Evolutionary conservation across 2,797 vertebrate genomes (phyloP).

Genomic region (Taeniopygia guttata): DNA sequence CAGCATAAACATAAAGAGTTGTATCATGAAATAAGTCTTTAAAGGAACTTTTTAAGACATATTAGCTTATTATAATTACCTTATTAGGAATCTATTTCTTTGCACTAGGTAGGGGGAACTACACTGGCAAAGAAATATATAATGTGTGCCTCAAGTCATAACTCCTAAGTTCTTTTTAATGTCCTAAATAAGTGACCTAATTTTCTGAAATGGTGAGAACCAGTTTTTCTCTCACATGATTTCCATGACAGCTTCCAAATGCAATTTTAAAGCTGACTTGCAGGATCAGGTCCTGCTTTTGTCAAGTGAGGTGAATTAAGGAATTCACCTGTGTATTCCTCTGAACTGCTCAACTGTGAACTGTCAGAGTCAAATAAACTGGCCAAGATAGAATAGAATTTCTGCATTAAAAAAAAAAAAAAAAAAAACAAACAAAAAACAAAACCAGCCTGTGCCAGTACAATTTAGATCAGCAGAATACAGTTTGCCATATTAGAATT

Average conservation of each 20-base stretch:
- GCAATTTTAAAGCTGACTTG: constrained; percentile 26
- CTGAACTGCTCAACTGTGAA: constrained; percentile 44
- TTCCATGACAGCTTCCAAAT: constrained; percentile 3
- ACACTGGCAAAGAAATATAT: background rate
- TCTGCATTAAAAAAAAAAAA: background rate
- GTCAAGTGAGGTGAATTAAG: constrained; percentile 13
- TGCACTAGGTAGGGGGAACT: background rate
- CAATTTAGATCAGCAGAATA: constrained; percentile 25
- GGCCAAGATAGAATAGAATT: background rate
- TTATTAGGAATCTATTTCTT: background rate
- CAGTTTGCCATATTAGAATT: constrained; percentile 25
- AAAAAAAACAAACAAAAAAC: too few relatives aligned
- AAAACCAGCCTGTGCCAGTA: background rate
- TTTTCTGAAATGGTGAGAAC: constrained; percentile 38
- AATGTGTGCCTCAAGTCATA: constrained; percentile 9
- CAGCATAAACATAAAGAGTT: background rate
- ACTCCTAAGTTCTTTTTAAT: constrained; percentile 13
- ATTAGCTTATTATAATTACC: background rate
- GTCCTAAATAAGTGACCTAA: constrained; percentile 58
- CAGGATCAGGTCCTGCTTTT: constrained; percentile 2
- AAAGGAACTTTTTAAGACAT: background rate
- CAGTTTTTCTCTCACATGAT: background rate
- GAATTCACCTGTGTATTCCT: background rate
- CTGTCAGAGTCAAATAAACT: constrained; percentile 24
- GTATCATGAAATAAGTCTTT: background rate